Percentiles rank a stretch among this genome's conserved stretches.
Evolutionary conservation across 1,140 invertebrate genomes (phyloP).

Genomic region (Drosophila sucinea): DNA sequence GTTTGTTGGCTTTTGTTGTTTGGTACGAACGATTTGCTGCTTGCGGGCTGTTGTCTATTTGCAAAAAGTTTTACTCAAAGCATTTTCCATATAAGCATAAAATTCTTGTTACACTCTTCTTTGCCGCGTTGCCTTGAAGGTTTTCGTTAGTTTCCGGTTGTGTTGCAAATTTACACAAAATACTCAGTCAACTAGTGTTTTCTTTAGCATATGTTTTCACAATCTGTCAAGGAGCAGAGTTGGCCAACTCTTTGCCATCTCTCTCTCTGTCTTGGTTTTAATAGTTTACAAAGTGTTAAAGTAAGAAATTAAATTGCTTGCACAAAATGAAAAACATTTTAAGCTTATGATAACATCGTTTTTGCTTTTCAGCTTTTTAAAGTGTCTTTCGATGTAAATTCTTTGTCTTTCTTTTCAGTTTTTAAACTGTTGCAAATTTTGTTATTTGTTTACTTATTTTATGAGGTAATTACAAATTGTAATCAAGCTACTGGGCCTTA

Average conservation of each 20-base stretch:
- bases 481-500: too few species aligned
- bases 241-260: constrained; percentile 53
- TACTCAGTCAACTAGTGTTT: constrained; percentile 57
- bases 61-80: constrained; percentile 48
- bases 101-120: constrained; percentile 44
- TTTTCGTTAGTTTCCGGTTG: constrained; percentile 27
- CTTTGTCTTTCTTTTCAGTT: too few species aligned
- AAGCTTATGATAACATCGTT: constrained; percentile 8
- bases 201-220: constrained; percentile 50
- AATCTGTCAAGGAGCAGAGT: constrained; percentile 64
- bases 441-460: too few species aligned
- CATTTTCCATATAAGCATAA: constrained; percentile 52
- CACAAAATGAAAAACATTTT: not conserved
- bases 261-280: constrained; percentile 49
- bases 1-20: constrained; percentile 55
- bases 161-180: constrained; percentile 20
- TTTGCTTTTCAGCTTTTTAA: constrained; percentile 24
- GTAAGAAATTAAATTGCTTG: not conserved
- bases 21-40: constrained; percentile 34
- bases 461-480: constrained; percentile 33
- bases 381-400: constrained; percentile 43
- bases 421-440: too few species aligned
- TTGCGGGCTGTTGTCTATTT: constrained; percentile 41
- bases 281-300: constrained; percentile 35
- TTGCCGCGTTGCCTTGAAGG: constrained; percentile 35